Evolutionary conservation across 2,888 invertebrate species (phyloP).

Genomic region (Sinotaia quadrata): DNA sequence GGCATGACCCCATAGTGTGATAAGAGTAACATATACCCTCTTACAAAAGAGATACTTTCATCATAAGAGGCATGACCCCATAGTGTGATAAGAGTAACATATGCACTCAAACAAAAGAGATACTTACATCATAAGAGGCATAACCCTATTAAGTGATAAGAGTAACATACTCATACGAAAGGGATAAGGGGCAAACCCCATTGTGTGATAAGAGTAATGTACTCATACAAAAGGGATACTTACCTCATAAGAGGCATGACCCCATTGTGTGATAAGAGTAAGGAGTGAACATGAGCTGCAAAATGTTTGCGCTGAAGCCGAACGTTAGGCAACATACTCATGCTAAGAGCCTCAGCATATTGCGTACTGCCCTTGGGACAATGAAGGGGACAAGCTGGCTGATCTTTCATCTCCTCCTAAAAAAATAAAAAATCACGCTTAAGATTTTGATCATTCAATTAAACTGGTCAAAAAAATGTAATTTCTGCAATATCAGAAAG

Average conservation of each 20-base stretch:
- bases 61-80: too few species aligned
- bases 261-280: slow-evolving; percentile 84
- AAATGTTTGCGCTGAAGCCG: slow-evolving; percentile 78
- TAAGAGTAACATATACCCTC: too few species aligned
- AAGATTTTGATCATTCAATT: neutral
- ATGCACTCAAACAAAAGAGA: too few species aligned
- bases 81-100: too few species aligned
- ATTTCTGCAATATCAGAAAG: neutral
- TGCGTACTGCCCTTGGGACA: slow-evolving; percentile 76
- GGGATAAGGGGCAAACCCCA: too few species aligned
- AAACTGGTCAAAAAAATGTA: neutral
- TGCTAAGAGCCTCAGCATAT: slow-evolving; percentile 83
- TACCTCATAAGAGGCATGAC: slow-evolving; percentile 85
- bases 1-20: too few species aligned
- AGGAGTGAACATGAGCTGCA: slow-evolving; percentile 78
- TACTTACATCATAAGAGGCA: too few species aligned
- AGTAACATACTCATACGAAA: too few species aligned
- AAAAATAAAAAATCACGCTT: neutral
- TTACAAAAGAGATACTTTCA: too few species aligned
- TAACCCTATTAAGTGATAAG: too few species aligned
- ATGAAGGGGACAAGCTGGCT: slow-evolving; percentile 80
- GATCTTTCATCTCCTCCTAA: slow-evolving; percentile 56
- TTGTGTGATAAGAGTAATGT: too few species aligned
- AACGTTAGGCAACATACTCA: slow-evolving; percentile 77
- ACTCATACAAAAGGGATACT: too few species aligned